Evolutionary conservation across 2,113 vertebrate genomes (phyloP), one percentile per base, ranked within the genome.

Genomic region (Nerophis ophidion): DNA sequence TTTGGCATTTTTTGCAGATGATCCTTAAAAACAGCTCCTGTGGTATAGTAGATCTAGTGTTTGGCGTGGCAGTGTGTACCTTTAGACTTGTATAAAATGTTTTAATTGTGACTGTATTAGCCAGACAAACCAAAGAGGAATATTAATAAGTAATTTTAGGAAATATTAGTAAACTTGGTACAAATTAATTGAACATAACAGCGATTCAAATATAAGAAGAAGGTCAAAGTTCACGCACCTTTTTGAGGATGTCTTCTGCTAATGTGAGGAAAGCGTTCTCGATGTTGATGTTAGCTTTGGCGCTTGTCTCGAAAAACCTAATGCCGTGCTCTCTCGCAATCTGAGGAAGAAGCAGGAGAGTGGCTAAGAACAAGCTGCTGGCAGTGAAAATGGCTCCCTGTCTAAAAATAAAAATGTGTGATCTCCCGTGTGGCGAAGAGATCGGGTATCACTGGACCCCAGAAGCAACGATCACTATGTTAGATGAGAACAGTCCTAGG

Each of bases 161-260:
- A 26, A 26, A 26, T 26, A 26, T 26, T 3, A 26, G 26, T 40
- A 9, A 2, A 3, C 8, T 40, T 1, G 10, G 38, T 10, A 8
- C 7, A 40, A 40, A 3, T 40, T 9, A 1, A 9, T 40, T 40
- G 38, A 40, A 38, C 38, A 40, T 40, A 8, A 2, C 8, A 9
- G 7, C 38, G 10, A 3, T 51, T 33, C 26, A 35, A 15, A 34
- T 51, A 44, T 44, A 44, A 44, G 12, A n/a, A n/a, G n/a, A 44
- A 11, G 11, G 12, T 11, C 10, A 12, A 44, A 54, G 14, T 17
- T 14, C 8, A 35, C 56, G 1, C 84, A 98, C 97, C 95, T 99
- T 99, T 95, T 89, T 95, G 86, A 98, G 96, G 86, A 98, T 98
- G 90, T 98, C 97, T 97, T 98, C 97, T 90, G 97, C 96, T 97